Conservation (phyloP, 2,888 invertebrate species). For the Blastobasis adustella region DNA sequence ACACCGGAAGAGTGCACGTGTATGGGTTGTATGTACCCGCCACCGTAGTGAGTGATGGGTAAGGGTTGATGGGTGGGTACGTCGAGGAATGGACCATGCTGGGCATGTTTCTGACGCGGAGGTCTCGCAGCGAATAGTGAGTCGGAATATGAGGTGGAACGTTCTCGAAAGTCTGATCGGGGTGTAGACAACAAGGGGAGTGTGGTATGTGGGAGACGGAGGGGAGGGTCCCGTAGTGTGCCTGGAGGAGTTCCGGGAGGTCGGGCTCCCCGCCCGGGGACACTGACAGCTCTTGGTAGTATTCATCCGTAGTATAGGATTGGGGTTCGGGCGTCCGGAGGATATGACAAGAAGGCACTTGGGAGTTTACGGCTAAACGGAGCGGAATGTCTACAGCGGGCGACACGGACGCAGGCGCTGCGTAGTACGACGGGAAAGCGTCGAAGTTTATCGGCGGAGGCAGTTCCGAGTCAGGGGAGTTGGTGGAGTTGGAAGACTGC, state of each 20-base stretch:
- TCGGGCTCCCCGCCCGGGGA: slow-evolving; percentile 53
- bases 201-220: slow-evolving; percentile 64
- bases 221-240: slow-evolving; percentile 59
- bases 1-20: slow-evolving; percentile 52
- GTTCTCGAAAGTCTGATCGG: slow-evolving; percentile 38
- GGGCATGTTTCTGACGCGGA: slow-evolving; percentile 43
- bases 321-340: slow-evolving; percentile 44
- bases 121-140: slow-evolving; percentile 49
- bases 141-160: slow-evolving; percentile 7
- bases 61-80: slow-evolving; percentile 63
- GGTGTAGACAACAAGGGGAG: slow-evolving; percentile 63
- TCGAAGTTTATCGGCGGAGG: slow-evolving; percentile 67
- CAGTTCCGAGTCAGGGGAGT: slow-evolving; percentile 53
- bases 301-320: slow-evolving; percentile 35
- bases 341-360: slow-evolving; percentile 53
- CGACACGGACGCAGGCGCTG: slow-evolving; percentile 20
- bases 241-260: slow-evolving; percentile 58
- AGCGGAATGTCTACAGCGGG: background rate
- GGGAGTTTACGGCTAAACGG: slow-evolving; percentile 36
- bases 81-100: slow-evolving; percentile 62
- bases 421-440: slow-evolving; percentile 43
- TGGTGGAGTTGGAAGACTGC: slow-evolving; percentile 58
- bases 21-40: slow-evolving; percentile 67
- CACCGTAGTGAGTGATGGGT: slow-evolving; percentile 64
- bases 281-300: slow-evolving; percentile 45